These are phyloP conservation scores for Drosophila pseudoobscura DNA, from an alignment of 1,140 invertebrate genomes.

Conservation along the genomic window DNA sequence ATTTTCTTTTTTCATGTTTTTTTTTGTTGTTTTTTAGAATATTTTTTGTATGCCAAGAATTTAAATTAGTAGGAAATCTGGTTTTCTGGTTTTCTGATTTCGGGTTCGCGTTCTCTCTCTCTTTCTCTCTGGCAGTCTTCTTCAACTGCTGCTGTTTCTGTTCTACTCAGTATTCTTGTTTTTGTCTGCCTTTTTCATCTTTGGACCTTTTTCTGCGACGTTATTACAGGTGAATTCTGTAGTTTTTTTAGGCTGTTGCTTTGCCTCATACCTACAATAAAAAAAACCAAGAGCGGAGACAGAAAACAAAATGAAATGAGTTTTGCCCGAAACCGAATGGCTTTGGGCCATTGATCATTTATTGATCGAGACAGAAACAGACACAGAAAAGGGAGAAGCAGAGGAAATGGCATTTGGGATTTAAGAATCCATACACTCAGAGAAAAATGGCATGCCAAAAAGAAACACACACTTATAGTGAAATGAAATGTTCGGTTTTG, in stretches of 20 bases:
- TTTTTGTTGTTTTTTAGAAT: conserved; percentile 39
- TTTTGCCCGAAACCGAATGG: conserved; percentile 59
- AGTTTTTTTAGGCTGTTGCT: conserved; percentile 31
- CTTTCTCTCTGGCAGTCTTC: conserved; percentile 2
- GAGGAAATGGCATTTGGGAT: conserved; percentile 10
- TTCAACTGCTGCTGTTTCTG: conserved; percentile 2
- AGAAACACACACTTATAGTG: no score
- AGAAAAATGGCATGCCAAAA: no score
- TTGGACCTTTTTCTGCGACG: conserved; percentile 52
- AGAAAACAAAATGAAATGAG: conserved; percentile 46
- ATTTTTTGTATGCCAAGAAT: conserved; percentile 80
- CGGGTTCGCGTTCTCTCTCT: conserved; percentile 53
- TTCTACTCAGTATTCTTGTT: conserved; percentile 58
- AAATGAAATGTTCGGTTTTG: no score
- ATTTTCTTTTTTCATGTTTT: conserved; percentile 32
- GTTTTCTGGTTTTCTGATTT: conserved; percentile 76
- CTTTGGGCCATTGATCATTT: conserved; percentile 48
- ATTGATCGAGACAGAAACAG: conserved; percentile 26
- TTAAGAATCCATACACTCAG: neutral
- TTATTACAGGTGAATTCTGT: conserved; percentile 65
- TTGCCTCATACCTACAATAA: conserved; percentile 7
- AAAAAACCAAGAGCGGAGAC: conserved; percentile 27
- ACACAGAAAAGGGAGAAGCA: conserved; percentile 12
- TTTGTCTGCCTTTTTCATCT: conserved; percentile 37
- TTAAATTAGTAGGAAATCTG: conserved; percentile 82